These are phyloP conservation scores for Aporrectodea caliginosa DNA, from an alignment of 1,140 invertebrate genomes.

Conservation along the genomic window DNA sequence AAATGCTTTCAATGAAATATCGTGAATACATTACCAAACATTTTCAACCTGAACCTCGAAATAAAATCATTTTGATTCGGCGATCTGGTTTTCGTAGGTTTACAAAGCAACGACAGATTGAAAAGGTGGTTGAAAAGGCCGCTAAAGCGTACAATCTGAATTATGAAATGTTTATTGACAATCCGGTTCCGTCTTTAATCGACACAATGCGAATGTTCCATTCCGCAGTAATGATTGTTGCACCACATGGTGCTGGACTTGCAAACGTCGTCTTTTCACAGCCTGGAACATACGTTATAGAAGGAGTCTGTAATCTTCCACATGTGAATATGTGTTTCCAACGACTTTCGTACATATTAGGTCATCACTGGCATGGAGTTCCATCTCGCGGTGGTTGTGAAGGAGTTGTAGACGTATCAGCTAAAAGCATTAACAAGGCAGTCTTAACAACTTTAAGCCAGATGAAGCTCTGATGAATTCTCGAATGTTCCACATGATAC, in stretches of 20 bases:
- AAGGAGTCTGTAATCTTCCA: constrained; percentile 22
- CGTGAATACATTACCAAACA: background rate
- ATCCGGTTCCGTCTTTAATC: constrained; percentile 14
- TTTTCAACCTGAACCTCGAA: background rate
- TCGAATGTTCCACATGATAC: too few relatives aligned
- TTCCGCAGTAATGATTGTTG: constrained; percentile 21
- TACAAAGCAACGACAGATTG: background rate
- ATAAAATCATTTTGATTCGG: constrained; percentile 20
- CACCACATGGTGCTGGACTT: constrained; percentile 25
- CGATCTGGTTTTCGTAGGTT: background rate
- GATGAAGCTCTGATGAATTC: too few relatives aligned
- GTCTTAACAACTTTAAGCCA: too few relatives aligned
- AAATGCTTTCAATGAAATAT: background rate
- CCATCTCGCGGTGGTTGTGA: constrained; percentile 12
- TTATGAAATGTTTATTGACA: constrained; percentile 4
- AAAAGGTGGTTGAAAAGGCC: background rate
- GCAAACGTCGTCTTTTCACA: constrained; percentile 19
- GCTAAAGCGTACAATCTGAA: background rate
- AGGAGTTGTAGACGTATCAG: constrained; percentile 10
- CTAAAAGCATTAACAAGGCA: too few relatives aligned
- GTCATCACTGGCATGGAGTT: constrained; percentile 16
- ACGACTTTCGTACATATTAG: background rate
- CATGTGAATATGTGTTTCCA: constrained; percentile 15
- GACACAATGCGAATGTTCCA: constrained; percentile 18
- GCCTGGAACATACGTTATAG: constrained; percentile 21